Conservation (phyloP, 2,113 vertebrate genomes). For the Ginglymostoma cirratum region DNA sequence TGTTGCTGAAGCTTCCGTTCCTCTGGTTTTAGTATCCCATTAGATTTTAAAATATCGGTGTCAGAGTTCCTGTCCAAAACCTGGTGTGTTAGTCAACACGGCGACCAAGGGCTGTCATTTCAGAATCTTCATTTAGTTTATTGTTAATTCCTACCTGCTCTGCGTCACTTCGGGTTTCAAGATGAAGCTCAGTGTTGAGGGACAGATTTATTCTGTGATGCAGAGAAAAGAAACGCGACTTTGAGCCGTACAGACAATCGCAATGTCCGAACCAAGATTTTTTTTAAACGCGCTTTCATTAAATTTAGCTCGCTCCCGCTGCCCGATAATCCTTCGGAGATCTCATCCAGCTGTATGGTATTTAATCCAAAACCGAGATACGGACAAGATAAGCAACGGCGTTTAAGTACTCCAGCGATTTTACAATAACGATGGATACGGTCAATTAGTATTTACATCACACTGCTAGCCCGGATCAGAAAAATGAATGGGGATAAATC, state of each 20-base stretch:
- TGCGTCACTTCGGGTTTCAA: background rate
- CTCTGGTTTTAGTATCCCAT: background rate
- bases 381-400: background rate
- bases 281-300: constrained; percentile 8
- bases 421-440: constrained; percentile 28
- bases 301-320: constrained; percentile 7
- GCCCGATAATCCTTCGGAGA: background rate
- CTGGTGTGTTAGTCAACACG: background rate
- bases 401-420: constrained; percentile 26
- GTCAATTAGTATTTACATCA: constrained; percentile 33
- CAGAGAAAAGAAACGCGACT: constrained; percentile 16
- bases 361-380: background rate
- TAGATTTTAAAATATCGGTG: background rate
- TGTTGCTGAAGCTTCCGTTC: background rate
- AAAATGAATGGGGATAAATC: constrained; percentile 22
- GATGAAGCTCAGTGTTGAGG: background rate
- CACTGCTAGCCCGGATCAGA: constrained; percentile 31
- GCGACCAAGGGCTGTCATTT: background rate
- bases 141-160: constrained; percentile 1
- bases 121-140: background rate
- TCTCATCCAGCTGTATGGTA: background rate
- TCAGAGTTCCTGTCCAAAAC: background rate
- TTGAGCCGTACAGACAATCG: background rate
- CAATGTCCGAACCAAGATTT: background rate
- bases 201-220: background rate